Evolutionary conservation across 2,113 vertebrate species (phyloP).

Genomic region (Nibea coibor): DNA sequence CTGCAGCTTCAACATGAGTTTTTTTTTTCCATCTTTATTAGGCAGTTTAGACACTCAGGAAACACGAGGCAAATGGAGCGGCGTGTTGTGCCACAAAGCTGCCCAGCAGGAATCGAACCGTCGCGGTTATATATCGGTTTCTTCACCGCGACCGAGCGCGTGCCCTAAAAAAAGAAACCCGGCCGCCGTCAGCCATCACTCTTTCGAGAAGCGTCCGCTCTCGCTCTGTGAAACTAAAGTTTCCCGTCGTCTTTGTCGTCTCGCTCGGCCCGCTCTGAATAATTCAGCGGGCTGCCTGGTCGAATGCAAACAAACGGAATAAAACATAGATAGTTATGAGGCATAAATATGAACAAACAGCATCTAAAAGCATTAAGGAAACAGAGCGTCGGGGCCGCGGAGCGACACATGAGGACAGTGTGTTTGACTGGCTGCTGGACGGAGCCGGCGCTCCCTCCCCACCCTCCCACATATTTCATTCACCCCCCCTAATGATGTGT

Average conservation of each 20-base stretch:
- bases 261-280: slow-evolving; percentile 62
- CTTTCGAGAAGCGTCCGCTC: background rate
- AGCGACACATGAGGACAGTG: slow-evolving; percentile 68
- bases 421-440: slow-evolving; percentile 62
- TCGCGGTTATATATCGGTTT: too few relatives aligned
- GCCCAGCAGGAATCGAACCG: too few relatives aligned
- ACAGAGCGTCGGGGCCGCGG: slow-evolving; percentile 31
- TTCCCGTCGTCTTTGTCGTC: slow-evolving; percentile 57
- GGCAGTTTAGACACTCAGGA: too few relatives aligned
- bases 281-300: slow-evolving; percentile 66
- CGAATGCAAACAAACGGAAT: slow-evolving; percentile 75
- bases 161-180: too few relatives aligned
- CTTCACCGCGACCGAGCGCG: too few relatives aligned
- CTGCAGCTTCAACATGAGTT: too few relatives aligned
- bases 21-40: too few relatives aligned
- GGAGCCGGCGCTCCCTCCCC: slow-evolving; percentile 16
- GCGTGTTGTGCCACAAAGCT: too few relatives aligned
- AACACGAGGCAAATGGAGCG: too few relatives aligned
- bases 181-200: too few relatives aligned
- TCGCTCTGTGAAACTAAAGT: slow-evolving; percentile 38
- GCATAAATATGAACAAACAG: slow-evolving; percentile 76
- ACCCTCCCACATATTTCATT: background rate
- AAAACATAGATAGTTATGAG: slow-evolving; percentile 71
- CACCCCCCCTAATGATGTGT: slow-evolving; percentile 60
- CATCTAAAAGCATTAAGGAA: slow-evolving; percentile 63